Evolutionary conservation across 2,113 vertebrate genomes (phyloP).

Genomic region (Nestor notabilis): DNA sequence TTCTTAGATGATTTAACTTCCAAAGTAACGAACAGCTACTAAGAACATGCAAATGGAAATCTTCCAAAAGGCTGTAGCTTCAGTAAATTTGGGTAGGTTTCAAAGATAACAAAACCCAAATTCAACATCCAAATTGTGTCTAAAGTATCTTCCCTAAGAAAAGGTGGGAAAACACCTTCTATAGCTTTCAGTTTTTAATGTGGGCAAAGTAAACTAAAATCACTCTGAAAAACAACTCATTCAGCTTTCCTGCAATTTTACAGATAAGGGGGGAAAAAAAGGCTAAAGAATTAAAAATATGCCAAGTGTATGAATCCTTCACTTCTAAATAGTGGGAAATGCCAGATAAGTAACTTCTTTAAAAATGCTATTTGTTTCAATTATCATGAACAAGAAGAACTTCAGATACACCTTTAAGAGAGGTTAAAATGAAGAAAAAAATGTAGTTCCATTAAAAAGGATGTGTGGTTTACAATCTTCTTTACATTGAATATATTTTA

Average conservation of each 20-base stretch:
- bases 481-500: background rate
- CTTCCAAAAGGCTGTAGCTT: background rate
- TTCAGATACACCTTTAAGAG: background rate
- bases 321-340: background rate
- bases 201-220: background rate
- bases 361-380: background rate
- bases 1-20: background rate
- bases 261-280: background rate
- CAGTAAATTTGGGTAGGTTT: background rate
- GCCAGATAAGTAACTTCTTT: background rate
- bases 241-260: background rate
- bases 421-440: background rate
- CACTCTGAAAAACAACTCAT: background rate
- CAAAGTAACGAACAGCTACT: background rate
- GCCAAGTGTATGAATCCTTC: background rate
- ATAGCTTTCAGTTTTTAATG: background rate
- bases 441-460: background rate
- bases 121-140: background rate
- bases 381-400: background rate
- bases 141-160: background rate
- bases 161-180: background rate
- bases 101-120: constrained; percentile 15
- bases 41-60: background rate
- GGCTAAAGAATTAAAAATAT: background rate
- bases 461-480: background rate